A percentile compares a stretch with the other conserved stretches of the same genome.
These are phyloP conservation scores for Chrysaora quinquecirrha DNA, from an alignment of 30 jellyfish, hydroid and myxozoan genomes.

Conservation along the genomic window DNA sequence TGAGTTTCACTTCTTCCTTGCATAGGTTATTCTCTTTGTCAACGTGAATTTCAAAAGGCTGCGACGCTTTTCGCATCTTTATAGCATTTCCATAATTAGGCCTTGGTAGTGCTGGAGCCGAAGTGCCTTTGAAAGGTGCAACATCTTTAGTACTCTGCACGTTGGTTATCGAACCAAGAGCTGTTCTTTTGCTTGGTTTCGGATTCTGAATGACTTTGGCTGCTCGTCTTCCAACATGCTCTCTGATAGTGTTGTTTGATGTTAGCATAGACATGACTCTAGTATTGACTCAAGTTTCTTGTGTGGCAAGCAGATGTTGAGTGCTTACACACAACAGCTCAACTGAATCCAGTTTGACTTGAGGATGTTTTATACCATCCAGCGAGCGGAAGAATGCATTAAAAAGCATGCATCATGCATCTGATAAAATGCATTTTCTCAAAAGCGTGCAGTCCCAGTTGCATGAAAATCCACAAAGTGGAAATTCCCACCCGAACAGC, in stretches of 20 bases:
- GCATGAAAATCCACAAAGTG: neutral
- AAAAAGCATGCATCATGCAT: no score
- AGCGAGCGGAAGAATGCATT: neutral
- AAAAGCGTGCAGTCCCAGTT: neutral
- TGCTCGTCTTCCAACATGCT: neutral
- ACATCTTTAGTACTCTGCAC: conserved; percentile 30
- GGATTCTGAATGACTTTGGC: conserved; percentile 32
- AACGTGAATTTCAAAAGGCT: conserved; percentile 24
- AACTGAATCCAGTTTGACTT: neutral
- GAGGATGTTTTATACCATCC: neutral
- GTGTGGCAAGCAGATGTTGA: neutral
- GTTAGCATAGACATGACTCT: neutral
- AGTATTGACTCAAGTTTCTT: neutral
- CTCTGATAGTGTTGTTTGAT: neutral
- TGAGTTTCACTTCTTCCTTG: conserved; percentile 11
- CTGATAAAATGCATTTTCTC: neutral
- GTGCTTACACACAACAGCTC: neutral
- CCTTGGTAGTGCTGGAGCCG: neutral
- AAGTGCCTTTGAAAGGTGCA: neutral
- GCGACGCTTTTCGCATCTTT: neutral
- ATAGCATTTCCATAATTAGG: neutral
- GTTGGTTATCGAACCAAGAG: conserved; percentile 54
- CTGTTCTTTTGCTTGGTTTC: conserved; percentile 65
- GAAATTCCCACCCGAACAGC: neutral
- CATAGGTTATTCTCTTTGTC: conserved; percentile 11